These are phyloP conservation scores for Rhyacichthys aspro DNA, from an alignment of 2,797 vertebrate species.

Conservation along the genomic window DNA sequence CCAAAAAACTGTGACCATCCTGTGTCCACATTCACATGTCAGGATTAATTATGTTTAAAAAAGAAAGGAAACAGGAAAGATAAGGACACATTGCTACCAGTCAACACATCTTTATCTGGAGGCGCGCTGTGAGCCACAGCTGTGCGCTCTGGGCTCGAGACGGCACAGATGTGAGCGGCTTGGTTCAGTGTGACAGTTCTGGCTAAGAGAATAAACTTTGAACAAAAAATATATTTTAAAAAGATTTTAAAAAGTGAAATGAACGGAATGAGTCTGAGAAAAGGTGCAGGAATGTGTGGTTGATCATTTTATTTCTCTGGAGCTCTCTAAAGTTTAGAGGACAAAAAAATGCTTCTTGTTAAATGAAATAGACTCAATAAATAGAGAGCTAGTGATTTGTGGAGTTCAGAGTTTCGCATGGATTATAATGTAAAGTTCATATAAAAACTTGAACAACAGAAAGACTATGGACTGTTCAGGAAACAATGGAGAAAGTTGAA, in stretches of 20 bases:
- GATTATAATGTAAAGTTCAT: not conserved
- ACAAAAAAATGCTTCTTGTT: not conserved
- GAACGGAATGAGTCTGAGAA: conserved; percentile 8
- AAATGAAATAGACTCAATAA: not conserved
- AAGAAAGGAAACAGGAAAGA: conserved; percentile 23
- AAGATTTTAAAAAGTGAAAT: conserved; percentile 1
- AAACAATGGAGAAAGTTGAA: not conserved
- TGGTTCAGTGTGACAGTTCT: conserved; percentile 16
- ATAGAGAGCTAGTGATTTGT: not conserved
- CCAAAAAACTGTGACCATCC: conserved; percentile 25
- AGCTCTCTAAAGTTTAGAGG: not conserved
- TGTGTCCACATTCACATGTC: conserved; percentile 39
- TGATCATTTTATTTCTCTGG: conserved; percentile 1
- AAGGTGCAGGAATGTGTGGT: conserved; percentile 1
- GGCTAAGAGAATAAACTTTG: not conserved
- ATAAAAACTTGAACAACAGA: not conserved
- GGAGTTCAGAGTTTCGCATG: not conserved
- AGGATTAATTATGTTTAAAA: conserved; percentile 49
- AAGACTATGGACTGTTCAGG: too few species aligned
- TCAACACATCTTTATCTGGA: conserved; percentile 53
- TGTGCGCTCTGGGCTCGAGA: conserved; percentile 56
- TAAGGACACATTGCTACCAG: conserved; percentile 30
- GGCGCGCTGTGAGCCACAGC: conserved; percentile 63
- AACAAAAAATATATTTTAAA: conserved; percentile 4
- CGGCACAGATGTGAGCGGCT: conserved; percentile 50